A percentile compares a stretch with the other conserved stretches of the same genome.
Evolutionary conservation across 2,113 vertebrate genomes (phyloP).

Genomic region (Myxocyprinus asiaticus): DNA sequence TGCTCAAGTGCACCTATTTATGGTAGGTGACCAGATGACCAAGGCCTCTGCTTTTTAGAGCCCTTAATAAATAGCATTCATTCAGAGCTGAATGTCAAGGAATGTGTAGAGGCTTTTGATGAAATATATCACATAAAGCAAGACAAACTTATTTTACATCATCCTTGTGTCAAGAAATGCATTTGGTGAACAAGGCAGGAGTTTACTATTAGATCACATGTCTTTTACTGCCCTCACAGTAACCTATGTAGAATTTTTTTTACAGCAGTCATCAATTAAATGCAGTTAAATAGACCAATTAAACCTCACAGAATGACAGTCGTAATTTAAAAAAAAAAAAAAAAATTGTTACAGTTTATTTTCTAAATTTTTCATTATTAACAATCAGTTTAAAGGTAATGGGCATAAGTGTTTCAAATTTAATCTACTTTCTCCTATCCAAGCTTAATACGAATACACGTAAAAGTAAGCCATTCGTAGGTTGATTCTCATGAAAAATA

Average conservation of each 20-base stretch:
- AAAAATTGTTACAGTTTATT: no score
- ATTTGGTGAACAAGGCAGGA: constrained; percentile 5
- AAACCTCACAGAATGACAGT: no score
- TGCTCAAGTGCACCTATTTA: neutral
- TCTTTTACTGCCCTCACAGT: neutral
- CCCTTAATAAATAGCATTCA: neutral
- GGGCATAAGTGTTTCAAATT: no score
- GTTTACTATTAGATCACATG: constrained; percentile 12
- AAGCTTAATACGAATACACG: no score
- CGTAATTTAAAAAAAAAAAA: neutral
- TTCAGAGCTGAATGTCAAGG: neutral
- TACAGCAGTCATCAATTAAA: constrained; percentile 21
- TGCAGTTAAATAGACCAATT: neutral
- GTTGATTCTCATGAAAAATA: no score
- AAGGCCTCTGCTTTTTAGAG: neutral
- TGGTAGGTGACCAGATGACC: no score
- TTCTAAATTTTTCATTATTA: no score
- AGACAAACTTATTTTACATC: neutral
- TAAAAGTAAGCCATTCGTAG: no score
- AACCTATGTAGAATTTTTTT: neutral
- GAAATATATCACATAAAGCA: neutral
- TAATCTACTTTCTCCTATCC: no score
- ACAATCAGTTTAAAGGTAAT: no score
- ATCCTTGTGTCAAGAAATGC: neutral
- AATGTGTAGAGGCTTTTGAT: neutral